Evolutionary conservation across 2,888 invertebrate species (phyloP).

Genomic region (Protodeltote pygarga): DNA sequence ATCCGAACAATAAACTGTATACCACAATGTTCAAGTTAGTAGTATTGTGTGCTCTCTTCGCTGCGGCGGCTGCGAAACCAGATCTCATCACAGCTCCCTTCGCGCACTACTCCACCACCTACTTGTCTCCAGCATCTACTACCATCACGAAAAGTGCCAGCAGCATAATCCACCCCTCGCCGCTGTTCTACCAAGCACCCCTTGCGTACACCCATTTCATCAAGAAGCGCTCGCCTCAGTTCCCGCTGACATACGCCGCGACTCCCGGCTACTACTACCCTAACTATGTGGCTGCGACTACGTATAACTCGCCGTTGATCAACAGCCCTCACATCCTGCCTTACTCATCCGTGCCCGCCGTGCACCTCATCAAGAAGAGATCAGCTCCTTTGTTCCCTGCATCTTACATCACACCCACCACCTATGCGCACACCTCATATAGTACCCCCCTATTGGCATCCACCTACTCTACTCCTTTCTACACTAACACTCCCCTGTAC

Average conservation of each 20-base stretch:
- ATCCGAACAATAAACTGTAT: constrained; percentile 74
- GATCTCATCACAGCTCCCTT: constrained; percentile 40
- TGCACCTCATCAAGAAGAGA: constrained; percentile 71
- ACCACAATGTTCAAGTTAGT: constrained; percentile 84
- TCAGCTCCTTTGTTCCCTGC: constrained; percentile 53
- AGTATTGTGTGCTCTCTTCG: constrained; percentile 88
- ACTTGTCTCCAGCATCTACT: constrained; percentile 67
- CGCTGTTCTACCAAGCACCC: constrained; percentile 64
- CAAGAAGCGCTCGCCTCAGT: constrained; percentile 59
- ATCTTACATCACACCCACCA: constrained; percentile 47
- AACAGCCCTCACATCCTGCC: constrained; percentile 41
- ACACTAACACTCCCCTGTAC: constrained; percentile 62
- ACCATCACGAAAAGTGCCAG: constrained; percentile 73
- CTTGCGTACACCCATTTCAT: constrained; percentile 65
- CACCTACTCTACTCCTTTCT: constrained; percentile 54
- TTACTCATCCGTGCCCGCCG: constrained; percentile 47
- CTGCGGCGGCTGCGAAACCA: constrained; percentile 83
- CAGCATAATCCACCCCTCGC: constrained; percentile 78
- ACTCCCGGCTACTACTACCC: constrained; percentile 48
- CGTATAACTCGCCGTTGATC: constrained; percentile 43
- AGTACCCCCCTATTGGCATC: constrained; percentile 59
- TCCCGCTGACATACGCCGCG: constrained; percentile 40
- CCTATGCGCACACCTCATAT: constrained; percentile 54
- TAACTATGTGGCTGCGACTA: constrained; percentile 50
- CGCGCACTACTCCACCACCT: constrained; percentile 56